Percentiles rank a stretch among this genome's conserved stretches.
Conservation (phyloP, 2,888 invertebrate genomes). For the Pycnomerus fuliginosus region DNA sequence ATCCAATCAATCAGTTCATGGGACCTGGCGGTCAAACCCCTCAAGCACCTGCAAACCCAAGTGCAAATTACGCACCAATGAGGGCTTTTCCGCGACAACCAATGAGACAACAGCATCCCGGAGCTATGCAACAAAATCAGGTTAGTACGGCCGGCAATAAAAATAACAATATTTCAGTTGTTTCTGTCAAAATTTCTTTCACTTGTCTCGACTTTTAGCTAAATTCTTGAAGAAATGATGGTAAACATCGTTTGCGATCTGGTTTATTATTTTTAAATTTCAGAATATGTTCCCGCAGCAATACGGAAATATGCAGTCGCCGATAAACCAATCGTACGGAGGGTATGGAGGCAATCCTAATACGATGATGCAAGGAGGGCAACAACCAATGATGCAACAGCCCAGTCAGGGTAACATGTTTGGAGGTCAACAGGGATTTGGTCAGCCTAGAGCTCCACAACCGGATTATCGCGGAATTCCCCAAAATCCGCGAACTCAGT, state of each 20-base stretch:
- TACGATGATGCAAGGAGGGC: constrained; percentile 42
- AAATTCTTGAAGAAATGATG: no score
- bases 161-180: no score
- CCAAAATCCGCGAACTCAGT: constrained; percentile 58
- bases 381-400: constrained; percentile 44
- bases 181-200: no score
- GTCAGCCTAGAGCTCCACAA: constrained; percentile 55
- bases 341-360: constrained; percentile 56
- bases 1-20: constrained; percentile 57
- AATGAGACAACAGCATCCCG: constrained; percentile 51
- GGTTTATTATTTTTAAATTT: no score
- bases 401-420: constrained; percentile 50
- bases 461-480: constrained; percentile 50
- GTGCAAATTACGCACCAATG: constrained; percentile 53
- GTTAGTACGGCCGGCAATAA: no score
- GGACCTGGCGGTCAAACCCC: constrained; percentile 35
- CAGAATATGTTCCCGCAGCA: constrained; percentile 61
- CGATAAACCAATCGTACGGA: constrained; percentile 65
- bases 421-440: constrained; percentile 56
- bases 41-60: constrained; percentile 45
- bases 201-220: no score
- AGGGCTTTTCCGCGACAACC: constrained; percentile 55
- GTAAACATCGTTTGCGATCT: no score
- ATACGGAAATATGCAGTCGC: constrained; percentile 64
- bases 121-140: constrained; percentile 50